Conservation (phyloP, 2,797 vertebrate genomes). For the Arnoldichthys spilopterus region DNA sequence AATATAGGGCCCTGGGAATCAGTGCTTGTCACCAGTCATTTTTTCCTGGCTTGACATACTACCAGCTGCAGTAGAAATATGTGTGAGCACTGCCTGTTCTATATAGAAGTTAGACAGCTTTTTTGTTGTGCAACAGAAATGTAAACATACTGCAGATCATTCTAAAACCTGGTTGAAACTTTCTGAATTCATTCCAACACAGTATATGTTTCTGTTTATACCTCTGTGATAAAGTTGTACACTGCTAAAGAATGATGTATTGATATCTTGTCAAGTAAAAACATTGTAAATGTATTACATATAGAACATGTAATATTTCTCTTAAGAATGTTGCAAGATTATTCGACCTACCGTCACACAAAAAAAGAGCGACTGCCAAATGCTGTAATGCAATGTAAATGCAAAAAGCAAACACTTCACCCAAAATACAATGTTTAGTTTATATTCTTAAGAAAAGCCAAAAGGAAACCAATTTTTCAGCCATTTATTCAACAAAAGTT, state of each 20-base stretch:
- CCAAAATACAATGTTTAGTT: no score
- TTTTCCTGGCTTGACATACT: slow-evolving; percentile 29
- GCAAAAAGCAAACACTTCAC: no score
- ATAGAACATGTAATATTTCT: not conserved
- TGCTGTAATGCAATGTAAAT: no score
- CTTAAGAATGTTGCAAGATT: not conserved
- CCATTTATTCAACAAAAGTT: no score
- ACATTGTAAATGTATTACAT: not conserved
- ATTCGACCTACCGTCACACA: no score
- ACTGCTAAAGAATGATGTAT: no score
- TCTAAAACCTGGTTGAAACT: not conserved
- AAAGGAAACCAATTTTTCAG: no score
- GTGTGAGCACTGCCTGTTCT: slow-evolving; percentile 19
- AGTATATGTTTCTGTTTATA: not conserved
- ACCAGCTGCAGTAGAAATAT: slow-evolving; percentile 29
- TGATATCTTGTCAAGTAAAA: not conserved
- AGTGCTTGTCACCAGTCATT: slow-evolving; percentile 42
- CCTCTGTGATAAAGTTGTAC: no score
- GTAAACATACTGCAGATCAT: not conserved
- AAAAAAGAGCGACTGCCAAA: no score
- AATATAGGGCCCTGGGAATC: slow-evolving; percentile 34
- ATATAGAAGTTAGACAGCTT: slow-evolving; percentile 1
- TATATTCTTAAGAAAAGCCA: no score
- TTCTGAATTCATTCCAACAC: not conserved
- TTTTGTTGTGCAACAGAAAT: not conserved